Conservation (phyloP, 2,113 vertebrate genomes). For the Heptranchias perlo region DNA sequence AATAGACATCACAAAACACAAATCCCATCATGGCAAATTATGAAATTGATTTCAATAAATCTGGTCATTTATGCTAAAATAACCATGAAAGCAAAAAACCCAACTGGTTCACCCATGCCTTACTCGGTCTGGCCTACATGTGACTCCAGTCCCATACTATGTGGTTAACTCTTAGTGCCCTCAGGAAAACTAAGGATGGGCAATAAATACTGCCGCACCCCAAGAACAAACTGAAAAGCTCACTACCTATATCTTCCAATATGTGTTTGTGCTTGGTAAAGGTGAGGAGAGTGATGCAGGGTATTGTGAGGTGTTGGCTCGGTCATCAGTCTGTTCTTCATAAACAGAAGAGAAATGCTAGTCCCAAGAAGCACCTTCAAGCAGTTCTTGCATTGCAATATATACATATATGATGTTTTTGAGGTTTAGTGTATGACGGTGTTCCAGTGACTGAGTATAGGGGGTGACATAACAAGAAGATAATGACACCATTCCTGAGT, state of each 20-base stretch:
- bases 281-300: background rate
- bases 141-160: background rate
- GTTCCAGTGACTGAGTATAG: too few species aligned
- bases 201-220: background rate
- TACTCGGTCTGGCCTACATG: background rate
- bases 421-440: too few species aligned
- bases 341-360: too few species aligned
- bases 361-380: too few species aligned
- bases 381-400: too few species aligned
- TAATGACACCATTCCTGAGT: too few species aligned
- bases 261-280: background rate
- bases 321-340: too few species aligned
- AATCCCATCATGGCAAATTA: background rate
- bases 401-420: too few species aligned
- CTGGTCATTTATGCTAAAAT: background rate
- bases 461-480: too few species aligned
- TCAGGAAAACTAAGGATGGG: background rate
- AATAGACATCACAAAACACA: background rate
- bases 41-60: background rate
- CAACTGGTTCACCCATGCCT: background rate
- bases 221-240: background rate
- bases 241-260: background rate
- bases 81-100: background rate
- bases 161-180: background rate
- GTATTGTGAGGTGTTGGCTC: too few species aligned